Evolutionary conservation across 2,113 vertebrate genomes (phyloP).

Genomic region (Chloroceryle aenea): DNA sequence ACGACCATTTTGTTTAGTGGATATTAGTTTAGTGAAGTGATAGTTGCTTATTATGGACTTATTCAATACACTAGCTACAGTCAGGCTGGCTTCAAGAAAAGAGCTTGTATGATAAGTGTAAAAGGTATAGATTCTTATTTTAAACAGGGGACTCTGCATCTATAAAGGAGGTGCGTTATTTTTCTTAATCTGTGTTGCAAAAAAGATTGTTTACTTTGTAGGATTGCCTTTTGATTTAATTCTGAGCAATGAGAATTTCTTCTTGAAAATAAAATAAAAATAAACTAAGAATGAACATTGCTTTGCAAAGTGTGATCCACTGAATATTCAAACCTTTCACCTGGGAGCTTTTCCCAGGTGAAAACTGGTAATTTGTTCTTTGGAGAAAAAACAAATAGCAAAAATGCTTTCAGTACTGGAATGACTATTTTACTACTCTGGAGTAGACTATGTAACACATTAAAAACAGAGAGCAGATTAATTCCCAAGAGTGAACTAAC

Average conservation of each 20-base stretch:
- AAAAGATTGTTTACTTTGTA: not conserved
- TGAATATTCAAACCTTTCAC: conserved; percentile 24
- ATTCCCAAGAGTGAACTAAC: conserved; percentile 62
- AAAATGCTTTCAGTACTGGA: conserved; percentile 64
- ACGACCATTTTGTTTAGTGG: conserved; percentile 38
- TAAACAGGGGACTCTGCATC: not conserved
- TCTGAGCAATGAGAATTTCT: not conserved
- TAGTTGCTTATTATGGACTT: not conserved
- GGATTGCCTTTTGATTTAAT: not conserved
- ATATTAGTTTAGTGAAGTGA: conserved; percentile 8
- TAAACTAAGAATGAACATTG: not conserved
- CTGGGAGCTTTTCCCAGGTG: conserved; percentile 13
- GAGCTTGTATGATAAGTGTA: not conserved
- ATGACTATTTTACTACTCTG: conserved; percentile 44
- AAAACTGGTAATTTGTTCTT: conserved; percentile 67
- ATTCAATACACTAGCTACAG: not conserved
- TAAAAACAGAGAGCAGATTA: conserved; percentile 51
- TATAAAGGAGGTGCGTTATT: not conserved
- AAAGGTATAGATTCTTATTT: not conserved
- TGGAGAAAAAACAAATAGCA: conserved; percentile 61
- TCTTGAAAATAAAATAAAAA: not conserved
- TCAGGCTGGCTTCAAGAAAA: not conserved
- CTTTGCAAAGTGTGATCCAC: conserved; percentile 5
- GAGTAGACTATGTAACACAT: conserved; percentile 54
- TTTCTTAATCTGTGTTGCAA: not conserved